Conservation (phyloP, 2,888 invertebrate species). For the Melieria omissa region DNA sequence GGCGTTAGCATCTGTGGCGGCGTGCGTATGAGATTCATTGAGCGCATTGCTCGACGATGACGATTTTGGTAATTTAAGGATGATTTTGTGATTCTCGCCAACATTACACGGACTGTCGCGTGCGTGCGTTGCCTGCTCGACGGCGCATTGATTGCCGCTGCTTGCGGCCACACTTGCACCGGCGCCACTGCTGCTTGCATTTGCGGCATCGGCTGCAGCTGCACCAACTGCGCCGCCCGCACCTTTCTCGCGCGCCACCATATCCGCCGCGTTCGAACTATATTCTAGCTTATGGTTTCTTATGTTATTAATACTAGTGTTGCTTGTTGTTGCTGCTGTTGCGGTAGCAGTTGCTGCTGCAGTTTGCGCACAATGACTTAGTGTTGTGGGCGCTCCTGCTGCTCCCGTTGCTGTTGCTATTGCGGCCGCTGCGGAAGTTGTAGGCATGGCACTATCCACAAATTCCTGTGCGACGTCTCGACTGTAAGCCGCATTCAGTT, state of each 20-base stretch:
- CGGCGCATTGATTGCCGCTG: slow-evolving; percentile 34
- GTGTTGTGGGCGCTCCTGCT: slow-evolving; percentile 45
- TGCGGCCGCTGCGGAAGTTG: slow-evolving; percentile 44
- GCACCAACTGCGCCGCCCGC: slow-evolving; percentile 40
- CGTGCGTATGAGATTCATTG: slow-evolving; percentile 48
- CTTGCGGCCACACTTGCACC: slow-evolving; percentile 17
- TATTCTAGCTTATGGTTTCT: slow-evolving; percentile 39
- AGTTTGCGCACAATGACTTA: slow-evolving; percentile 1
- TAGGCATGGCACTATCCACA: slow-evolving; percentile 36
- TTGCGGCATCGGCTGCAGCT: slow-evolving; percentile 28
- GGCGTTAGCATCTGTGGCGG: not conserved
- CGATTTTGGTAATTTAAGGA: slow-evolving; percentile 44
- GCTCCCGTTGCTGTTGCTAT: slow-evolving; percentile 41
- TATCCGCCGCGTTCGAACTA: slow-evolving; percentile 1
- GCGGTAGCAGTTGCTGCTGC: slow-evolving; percentile 17
- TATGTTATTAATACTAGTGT: slow-evolving; percentile 46
- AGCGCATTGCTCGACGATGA: slow-evolving; percentile 43
- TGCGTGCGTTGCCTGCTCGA: slow-evolving; percentile 18
- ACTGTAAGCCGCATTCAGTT: slow-evolving; percentile 25
- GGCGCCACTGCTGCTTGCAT: slow-evolving; percentile 22
- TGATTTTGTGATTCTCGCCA: slow-evolving; percentile 45
- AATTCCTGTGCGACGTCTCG: slow-evolving; percentile 32
- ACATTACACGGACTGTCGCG: not conserved
- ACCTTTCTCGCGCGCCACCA: slow-evolving; percentile 43
- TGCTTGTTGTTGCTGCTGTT: slow-evolving; percentile 16